A percentile compares a stretch with the other conserved stretches of the same genome.
These are phyloP conservation scores for Upupa epops DNA, from an alignment of 2,113 vertebrate species.

Conservation along the genomic window DNA sequence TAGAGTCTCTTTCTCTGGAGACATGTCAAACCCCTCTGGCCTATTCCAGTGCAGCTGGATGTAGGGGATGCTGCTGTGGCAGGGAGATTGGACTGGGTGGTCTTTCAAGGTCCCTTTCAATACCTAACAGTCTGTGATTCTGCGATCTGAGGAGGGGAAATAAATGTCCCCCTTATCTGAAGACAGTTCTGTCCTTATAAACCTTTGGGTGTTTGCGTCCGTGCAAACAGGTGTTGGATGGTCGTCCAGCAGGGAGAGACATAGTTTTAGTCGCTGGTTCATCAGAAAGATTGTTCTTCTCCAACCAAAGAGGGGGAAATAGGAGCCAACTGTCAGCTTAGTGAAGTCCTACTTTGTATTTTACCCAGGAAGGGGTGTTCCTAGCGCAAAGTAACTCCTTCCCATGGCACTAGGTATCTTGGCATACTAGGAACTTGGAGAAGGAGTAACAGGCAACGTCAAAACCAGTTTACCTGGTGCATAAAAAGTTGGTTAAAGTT, in stretches of 20 bases:
- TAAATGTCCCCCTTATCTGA: background rate
- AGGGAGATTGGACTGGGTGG: too few species aligned
- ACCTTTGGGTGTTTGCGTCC: background rate
- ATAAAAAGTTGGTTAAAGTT: background rate
- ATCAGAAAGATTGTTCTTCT: background rate
- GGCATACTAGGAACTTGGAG: background rate
- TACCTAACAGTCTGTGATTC: too few species aligned
- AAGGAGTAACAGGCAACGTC: background rate
- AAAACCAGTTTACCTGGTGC: background rate
- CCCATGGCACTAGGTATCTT: background rate
- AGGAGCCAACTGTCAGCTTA: background rate
- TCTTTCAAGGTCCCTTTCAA: too few species aligned
- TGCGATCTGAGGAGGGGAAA: fast-evolving
- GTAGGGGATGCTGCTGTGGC: too few species aligned
- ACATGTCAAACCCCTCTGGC: too few species aligned
- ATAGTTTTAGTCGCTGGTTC: background rate
- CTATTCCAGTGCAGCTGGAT: too few species aligned
- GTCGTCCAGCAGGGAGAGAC: background rate
- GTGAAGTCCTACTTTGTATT: background rate
- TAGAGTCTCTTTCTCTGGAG: too few species aligned
- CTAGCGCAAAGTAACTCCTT: background rate
- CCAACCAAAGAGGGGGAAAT: background rate
- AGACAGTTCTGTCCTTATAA: background rate
- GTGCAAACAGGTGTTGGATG: background rate
- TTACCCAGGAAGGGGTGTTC: background rate